Base-by-base conservation (phyloP, 2,797 vertebrate genomes). In the Prionace glauca region DNA sequence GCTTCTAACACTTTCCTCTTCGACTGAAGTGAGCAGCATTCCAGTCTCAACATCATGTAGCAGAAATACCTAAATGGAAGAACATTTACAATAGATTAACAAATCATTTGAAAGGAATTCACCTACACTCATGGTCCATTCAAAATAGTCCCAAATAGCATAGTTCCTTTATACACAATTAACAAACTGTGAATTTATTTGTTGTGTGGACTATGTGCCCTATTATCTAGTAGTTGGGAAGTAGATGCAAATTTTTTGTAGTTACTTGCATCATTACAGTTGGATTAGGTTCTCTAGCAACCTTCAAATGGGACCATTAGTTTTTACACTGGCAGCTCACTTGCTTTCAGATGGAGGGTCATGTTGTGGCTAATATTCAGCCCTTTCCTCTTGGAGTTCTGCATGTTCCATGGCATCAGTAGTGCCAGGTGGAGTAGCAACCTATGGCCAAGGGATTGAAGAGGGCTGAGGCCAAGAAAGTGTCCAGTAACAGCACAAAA, bases 11-110 rank as follows among this genome's bases (percentile, higher is more conserved):
- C 69, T 32, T 94, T 95, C 36, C 14, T 56, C 71, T 77, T 77
- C 29, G 1, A n/a, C 45, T n/a, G 93, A 95, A 56, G 93, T 50
- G 45, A 95, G 45, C 71, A 77, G 93, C 93, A 95, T 95, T 92
- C 45, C 41, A 77, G 29, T 95, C 32, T 77, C 71, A 95, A 95
- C 72, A 32, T n/a, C 29, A 8, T 32, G 67, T 95, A 95, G 45
- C 41, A 22, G 69, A 77, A 60, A 69, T 18, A 92, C 41, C 90
- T 69, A 69, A 45, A 84, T 41, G 90, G 65, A 60, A 36, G 50
- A 77, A 95, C 24, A 95, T 56, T 45, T 8, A 71, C 10, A 60
- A 4, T 77, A 12, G 16, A 9, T 77, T 94, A 16, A 94, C 26
- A 94, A 26, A 72, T 41, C 18, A 71, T 50, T 45, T 12, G 26